These are phyloP conservation scores for Polyommatus icarus DNA, from an alignment of 2,888 invertebrate species.

Conservation along the genomic window DNA sequence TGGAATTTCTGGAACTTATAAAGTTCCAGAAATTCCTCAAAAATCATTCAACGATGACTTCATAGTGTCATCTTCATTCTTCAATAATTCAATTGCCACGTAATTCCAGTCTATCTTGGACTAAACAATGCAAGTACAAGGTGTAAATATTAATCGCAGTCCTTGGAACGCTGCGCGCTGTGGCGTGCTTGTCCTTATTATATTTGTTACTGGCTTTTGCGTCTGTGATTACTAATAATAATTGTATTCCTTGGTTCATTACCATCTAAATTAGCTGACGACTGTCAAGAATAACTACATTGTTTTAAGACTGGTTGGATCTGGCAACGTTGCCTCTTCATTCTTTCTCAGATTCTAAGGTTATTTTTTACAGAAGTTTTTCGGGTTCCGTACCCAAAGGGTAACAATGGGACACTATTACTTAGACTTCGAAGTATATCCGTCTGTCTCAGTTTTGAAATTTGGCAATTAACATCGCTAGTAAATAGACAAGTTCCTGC, in stretches of 20 bases:
- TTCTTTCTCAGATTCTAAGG: too few relatives aligned
- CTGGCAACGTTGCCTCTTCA: too few relatives aligned
- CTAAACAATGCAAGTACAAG: slow-evolving; percentile 33
- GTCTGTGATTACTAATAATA: not conserved
- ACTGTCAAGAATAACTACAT: too few relatives aligned
- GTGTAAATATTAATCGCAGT: slow-evolving; percentile 35
- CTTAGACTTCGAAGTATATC: too few relatives aligned
- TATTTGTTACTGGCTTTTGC: not conserved
- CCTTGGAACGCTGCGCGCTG: slow-evolving; percentile 29
- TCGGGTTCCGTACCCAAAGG: too few relatives aligned
- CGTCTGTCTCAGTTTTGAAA: too few relatives aligned
- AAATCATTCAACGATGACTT: not conserved
- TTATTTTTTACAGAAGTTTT: too few relatives aligned
- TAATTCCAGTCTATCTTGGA: slow-evolving; percentile 23
- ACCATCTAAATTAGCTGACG: not conserved
- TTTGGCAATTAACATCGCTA: too few relatives aligned
- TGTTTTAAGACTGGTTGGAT: too few relatives aligned
- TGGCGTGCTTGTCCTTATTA: slow-evolving; percentile 21
- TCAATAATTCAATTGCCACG: slow-evolving; percentile 28
- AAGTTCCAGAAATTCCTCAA: not conserved
- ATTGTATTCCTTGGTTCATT: not conserved
- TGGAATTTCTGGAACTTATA: too few relatives aligned
- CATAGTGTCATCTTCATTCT: not conserved
- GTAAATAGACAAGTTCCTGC: too few relatives aligned
- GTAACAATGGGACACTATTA: too few relatives aligned